These are phyloP conservation scores for Mactromeris polynyma DNA, from an alignment of 2,888 invertebrate species.

Conservation along the genomic window DNA sequence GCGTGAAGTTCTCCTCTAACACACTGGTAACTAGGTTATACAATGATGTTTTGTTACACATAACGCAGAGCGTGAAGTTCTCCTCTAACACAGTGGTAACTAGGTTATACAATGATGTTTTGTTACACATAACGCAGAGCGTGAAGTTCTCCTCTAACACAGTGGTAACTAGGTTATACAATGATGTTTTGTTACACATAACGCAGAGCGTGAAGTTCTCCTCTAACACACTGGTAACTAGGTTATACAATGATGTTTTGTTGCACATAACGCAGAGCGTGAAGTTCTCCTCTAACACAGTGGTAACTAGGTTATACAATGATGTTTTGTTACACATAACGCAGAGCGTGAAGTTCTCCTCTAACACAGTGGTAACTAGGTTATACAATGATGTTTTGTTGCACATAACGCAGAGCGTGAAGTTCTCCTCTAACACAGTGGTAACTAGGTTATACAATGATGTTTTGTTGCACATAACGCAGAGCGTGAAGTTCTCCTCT, in stretches of 20 bases:
- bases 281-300: no score
- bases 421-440: background rate
- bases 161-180: background rate
- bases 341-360: no score
- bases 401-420: background rate
- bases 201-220: no score
- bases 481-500: background rate
- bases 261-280: background rate
- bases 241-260: background rate
- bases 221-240: background rate
- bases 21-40: background rate
- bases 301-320: background rate
- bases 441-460: background rate
- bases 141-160: no score
- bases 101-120: background rate
- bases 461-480: background rate
- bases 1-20: background rate
- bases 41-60: background rate
- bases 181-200: background rate
- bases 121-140: background rate
- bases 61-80: no score
- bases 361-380: background rate
- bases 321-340: background rate
- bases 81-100: background rate
- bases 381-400: background rate